Evolutionary conservation across 1,140 invertebrate genomes (phyloP).

Genomic region (Pogonomyrmex barbatus): DNA sequence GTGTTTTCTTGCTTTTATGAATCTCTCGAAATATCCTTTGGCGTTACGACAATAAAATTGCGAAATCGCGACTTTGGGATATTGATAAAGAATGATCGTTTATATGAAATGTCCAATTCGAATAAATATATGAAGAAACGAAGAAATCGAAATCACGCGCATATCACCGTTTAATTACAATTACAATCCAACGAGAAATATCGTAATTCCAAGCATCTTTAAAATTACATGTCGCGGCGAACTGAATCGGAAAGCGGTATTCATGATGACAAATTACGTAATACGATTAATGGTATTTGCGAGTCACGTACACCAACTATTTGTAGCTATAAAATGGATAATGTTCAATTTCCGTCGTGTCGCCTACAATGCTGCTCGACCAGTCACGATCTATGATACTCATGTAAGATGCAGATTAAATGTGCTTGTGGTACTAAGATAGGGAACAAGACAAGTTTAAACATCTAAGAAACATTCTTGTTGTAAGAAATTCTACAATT

Average conservation of each 20-base stretch:
- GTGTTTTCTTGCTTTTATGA: background rate
- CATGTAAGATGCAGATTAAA: constrained; percentile 36
- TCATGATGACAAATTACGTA: constrained; percentile 48
- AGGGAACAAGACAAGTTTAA: background rate
- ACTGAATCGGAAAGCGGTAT: constrained; percentile 35
- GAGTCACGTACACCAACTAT: constrained; percentile 51
- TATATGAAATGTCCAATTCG: background rate
- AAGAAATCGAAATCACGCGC: constrained; percentile 3
- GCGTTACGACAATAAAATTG: background rate
- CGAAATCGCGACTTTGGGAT: background rate
- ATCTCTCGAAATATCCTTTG: background rate
- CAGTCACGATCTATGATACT: constrained; percentile 9
- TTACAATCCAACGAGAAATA: constrained; percentile 9
- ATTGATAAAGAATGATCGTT: constrained; percentile 10
- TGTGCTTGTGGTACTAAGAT: constrained; percentile 24
- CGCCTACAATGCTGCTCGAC: background rate
- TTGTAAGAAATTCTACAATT: too few relatives aligned
- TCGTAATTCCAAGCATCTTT: constrained; percentile 11
- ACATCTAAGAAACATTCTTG: background rate
- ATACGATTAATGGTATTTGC: constrained; percentile 56
- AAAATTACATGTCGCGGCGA: constrained; percentile 18
- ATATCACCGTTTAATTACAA: constrained; percentile 16
- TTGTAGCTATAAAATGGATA: constrained; percentile 54
- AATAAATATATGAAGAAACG: constrained; percentile 8
- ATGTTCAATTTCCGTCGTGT: constrained; percentile 55